Evolutionary conservation across 2,888 invertebrate genomes (phyloP), one percentile per base, ranked within the genome.

Genomic region (Parochlus steinenii): DNA sequence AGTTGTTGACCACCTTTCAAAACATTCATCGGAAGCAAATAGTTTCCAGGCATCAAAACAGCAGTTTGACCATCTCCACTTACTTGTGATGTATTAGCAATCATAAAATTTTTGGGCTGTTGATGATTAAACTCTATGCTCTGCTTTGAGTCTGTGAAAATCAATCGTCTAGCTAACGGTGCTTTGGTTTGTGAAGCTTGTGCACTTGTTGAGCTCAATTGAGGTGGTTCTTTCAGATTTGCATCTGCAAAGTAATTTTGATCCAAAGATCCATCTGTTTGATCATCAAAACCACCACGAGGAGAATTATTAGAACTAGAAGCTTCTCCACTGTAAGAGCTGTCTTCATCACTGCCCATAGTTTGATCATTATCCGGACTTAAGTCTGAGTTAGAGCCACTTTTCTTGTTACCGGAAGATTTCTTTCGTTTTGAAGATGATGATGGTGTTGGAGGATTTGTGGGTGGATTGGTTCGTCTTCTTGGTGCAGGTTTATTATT

Each of bases 401-500:
- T 48, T 15, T 71, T 65, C 44, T 76, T 70, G 12, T 69, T 64
- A 38, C 66, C 55, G 1, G 67, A 69, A 16, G 66, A 67, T 37
- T 74, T 71, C 51, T 77, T 77, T 46, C 77, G 72, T 27, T 78
- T 67, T 41, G 77, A 76, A 1, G 71, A 67, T 27, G 71, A 71
- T n/a, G n/a, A n/a, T n/a, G n/a, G n/a, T 12, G 74, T 73, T 32
- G 67, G 69, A 1, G 77, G 72, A 56, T 73, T 75, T 2, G 75
- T 71, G 2, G 78, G 76, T 10, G 74, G 74, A 53, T 80, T 78
- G 0, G 77, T 71, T 36, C 81, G 63, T 44, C 81, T 62, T 27
- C 81, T 63, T 1, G 81, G 81, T 1, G 81, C 81, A 0, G 81
- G 81, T 53, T 80, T 81, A 51, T 81, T 77, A 49, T 80, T 81